Evolutionary conservation across 1,140 invertebrate species (phyloP), one percentile per base, ranked within the genome.

Genomic region (Caenorhabditis brenneri): DNA sequence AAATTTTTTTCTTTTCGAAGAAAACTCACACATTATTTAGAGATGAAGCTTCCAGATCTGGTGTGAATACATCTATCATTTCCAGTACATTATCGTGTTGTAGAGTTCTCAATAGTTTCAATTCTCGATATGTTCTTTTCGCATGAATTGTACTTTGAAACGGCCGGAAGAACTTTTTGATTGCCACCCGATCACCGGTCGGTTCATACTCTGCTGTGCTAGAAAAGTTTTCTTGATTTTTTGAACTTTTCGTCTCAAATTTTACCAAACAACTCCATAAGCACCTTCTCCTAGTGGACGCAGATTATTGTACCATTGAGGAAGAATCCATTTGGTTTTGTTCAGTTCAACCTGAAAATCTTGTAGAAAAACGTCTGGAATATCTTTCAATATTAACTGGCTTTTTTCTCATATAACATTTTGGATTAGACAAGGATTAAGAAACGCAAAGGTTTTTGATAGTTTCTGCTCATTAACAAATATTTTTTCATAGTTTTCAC

Each of bases 181-280:
- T 92, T n/a, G 92, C 92, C 27, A 93, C 92, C 85, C 92, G 91
- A 15, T 88, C 88, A 22, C 88, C 86, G 24, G 81, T 88, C 24
- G 88, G 60, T 12, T 83, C 89, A 83, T 92, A 92, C 53, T 89
- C 86, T 16, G 92, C 91, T n/a, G 91, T 91, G 82, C 92, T 92
- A 85, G 81, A 91, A 90, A 80, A n/a, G n/a, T 33, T 74, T 29
- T 27, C 10, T 78, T 39, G 19, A 4, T 16, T 15, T 29, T 15
- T 7, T 29, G 51, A 80, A 87, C 39, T 49, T 51, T 16, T 79
- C 15, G 15, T 36, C 12, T 19, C 1, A 39, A 48, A 42, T 93
- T 94, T 93, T 93, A 97, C 95, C 95, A 97, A 90, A 99, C 97
- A 94, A 97, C 96, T 49, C 97, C 97, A 92, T 99, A 98, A 88